Base-by-base conservation (phyloP, 2,797 vertebrate genomes). In the Argentina silus region DNA sequence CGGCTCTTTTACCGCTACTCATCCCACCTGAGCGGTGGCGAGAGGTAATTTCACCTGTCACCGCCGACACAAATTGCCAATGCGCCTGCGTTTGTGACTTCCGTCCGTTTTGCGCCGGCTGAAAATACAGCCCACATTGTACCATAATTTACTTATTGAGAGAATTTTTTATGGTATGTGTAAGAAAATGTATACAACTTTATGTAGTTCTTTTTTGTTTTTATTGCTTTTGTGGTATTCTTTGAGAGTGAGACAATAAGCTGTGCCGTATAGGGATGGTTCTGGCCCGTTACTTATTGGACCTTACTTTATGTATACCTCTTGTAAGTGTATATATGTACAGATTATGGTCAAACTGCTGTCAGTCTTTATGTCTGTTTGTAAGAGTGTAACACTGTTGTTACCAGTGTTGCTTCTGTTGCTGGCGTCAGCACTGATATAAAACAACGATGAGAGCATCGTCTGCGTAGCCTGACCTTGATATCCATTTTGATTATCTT, bases 241-340 rank as follows among this genome's bases (percentile, higher is more conserved):
- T 56, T 17, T 55, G 12, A 63, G 27, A 67, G 12, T 53, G 47
- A 44, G 15, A 61, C 59, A 61, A 21, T 60, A 19, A 17, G 3
- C 23, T 15, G 19, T 55, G 17, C 19, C 21, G 21, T 17, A 19
- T 61, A 62, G 47, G 47, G 23, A 17, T 51, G 48, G 47, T 23
- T 53, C 12, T 45, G 67, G 11, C 47, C 50, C 7, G 47, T 36
- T 19, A n/a, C 17, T 21, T 59, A 53, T 17, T 15, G 19, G 67
- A 45, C 62, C 50, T 43, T 10, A 45, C 62, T 36, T 43, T 10
- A 9, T 43, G 44, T 15, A 15, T 69, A 48, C 66, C n/a, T 53
- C 56, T 67, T 53, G 3, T 62, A 71, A n/a, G 44, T 62, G 57
- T 71, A 62, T 60, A 44, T 61, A 61, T 72, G 70, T 62, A 53